Base-by-base conservation (phyloP, 2,797 vertebrate genomes). In the Neopelma chrysocephalum region DNA sequence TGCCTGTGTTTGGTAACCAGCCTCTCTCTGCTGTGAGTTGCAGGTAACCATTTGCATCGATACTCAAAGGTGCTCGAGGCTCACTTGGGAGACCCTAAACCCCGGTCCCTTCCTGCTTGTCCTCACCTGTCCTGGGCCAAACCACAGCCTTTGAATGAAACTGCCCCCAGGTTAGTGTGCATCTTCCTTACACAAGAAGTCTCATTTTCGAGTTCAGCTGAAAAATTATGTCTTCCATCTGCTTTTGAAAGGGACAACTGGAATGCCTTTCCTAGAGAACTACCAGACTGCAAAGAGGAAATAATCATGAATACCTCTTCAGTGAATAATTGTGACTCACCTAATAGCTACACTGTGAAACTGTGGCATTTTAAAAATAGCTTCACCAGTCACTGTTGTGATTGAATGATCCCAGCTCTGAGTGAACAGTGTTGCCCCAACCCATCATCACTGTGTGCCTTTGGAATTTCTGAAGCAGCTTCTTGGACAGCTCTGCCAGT, bases 101-200 rank as follows among this genome's bases (percentile, higher is more conserved):
- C 99, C 31, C 98, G 99, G 23, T 98, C 99, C 34, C 98, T 99
- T 32, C 99, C 99, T 6, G 99, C 99, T 56, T 99, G 99, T 96
- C 99, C 99, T 70, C 99, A 99, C 88, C 97, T 99, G 80, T 99
- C 99, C 12, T 99, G 99, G 99, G 99, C 99, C 40, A 99, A 99
- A 95, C 99, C 99, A 11, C 99, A 99, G 97, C 99, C 99, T 15
- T 97, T 99, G 81, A 99, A 99, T 25, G 99, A 99, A 98, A 99
- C 99, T 0, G 99, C 99, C 4, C 99, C 99, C 83, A 99, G 99
- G 99, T 99, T 75, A 69, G 97, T 97, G 47, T 26, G 50, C 8
- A 1, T 73, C 42, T 89, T 19, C 75, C 26, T 79, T 61, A n/a
- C 1, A 13, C 26, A 64, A 27, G 27, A 71, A 82, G 16, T 26